Conservation (phyloP, 1,140 invertebrate species). For the Saxidomus purpurata region DNA sequence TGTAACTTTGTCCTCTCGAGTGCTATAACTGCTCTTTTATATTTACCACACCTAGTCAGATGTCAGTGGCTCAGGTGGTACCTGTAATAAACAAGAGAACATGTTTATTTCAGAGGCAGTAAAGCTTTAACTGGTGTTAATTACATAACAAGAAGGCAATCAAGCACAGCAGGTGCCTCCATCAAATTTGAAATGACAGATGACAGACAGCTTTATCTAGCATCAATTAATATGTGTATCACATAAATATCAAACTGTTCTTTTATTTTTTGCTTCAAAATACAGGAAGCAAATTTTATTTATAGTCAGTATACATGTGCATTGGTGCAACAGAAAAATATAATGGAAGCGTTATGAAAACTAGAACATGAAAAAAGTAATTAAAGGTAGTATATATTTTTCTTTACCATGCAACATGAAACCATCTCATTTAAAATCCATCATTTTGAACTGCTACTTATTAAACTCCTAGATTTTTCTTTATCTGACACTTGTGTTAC, state of each 20-base stretch:
- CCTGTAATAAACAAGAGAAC: constrained; percentile 21
- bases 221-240: not conserved
- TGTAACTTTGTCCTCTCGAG: not conserved
- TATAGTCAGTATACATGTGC: no score
- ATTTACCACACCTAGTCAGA: constrained; percentile 22
- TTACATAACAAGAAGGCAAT: not conserved
- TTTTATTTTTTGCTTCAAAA: no score
- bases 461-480: no score
- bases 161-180: not conserved
- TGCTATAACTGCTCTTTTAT: not conserved
- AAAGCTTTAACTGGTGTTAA: constrained; percentile 5
- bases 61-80: constrained; percentile 7
- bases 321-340: no score
- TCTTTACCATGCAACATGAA: no score
- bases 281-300: no score
- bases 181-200: not conserved
- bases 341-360: no score
- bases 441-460: no score
- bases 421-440: no score
- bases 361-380: no score
- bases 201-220: not conserved
- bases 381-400: no score
- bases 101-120: not conserved
- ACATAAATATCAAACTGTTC: not conserved
- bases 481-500: no score